Evolutionary conservation across 2,113 vertebrate species (phyloP).

Genomic region (Platichthys flesus): DNA sequence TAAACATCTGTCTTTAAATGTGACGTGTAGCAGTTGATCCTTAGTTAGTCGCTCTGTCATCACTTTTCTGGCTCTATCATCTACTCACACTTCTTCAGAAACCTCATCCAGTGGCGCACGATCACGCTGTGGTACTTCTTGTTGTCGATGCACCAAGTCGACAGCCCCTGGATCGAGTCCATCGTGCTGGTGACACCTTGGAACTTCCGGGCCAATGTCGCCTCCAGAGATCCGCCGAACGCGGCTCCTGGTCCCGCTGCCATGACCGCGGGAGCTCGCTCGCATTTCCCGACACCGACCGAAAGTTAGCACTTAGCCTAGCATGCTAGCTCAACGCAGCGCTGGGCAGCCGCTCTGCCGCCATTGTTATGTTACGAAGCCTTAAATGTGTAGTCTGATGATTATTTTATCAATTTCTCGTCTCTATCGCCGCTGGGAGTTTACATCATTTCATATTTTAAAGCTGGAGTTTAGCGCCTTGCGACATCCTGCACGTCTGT

Average conservation of each 20-base stretch:
- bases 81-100: conserved; percentile 92
- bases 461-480: conserved; percentile 43
- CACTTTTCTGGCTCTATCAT: no score
- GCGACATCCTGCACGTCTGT: conserved; percentile 46
- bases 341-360: background rate
- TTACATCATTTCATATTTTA: conserved; percentile 14
- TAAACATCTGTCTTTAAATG: background rate
- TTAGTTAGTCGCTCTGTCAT: no score
- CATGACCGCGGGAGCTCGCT: conserved; percentile 82
- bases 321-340: conserved; percentile 48
- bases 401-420: background rate
- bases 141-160: conserved; percentile 95
- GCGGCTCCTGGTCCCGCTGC: conserved; percentile 85
- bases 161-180: conserved; percentile 96
- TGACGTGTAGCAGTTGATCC: no score
- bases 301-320: conserved; percentile 64
- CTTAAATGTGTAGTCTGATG: background rate
- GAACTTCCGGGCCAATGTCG: conserved; percentile 88
- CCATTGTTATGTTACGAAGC: background rate
- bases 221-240: conserved; percentile 84
- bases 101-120: conserved; percentile 94
- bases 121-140: conserved; percentile 93
- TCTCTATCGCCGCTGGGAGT: background rate
- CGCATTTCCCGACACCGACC: conserved; percentile 9
- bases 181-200: conserved; percentile 91